A percentile compares a stretch with the other conserved stretches of the same genome.
Conservation (phyloP, 2,113 vertebrate species). For the Poeciliopsis prolifica region DNA sequence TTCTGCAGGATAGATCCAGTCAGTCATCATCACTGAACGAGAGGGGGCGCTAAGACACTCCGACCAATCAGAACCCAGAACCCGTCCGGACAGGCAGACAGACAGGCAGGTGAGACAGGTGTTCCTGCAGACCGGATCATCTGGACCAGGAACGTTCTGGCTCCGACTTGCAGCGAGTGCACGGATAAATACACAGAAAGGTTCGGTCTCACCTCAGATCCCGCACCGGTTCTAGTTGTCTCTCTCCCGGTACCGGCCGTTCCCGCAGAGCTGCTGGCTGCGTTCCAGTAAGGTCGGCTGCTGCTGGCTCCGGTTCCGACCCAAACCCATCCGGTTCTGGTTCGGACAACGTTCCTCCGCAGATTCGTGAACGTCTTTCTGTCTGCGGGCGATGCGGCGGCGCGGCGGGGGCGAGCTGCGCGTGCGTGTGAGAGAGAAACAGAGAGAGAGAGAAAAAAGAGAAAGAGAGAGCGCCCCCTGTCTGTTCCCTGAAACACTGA, state of each 20-base stretch:
- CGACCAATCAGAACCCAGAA: not conserved
- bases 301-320: not conserved
- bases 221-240: conserved; percentile 27
- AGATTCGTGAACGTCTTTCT: conserved; percentile 13
- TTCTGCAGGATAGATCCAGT: not conserved
- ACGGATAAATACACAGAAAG: not conserved
- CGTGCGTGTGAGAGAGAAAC: not conserved
- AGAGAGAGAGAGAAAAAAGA: not conserved
- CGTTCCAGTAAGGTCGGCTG: not conserved
- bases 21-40: too few species aligned
- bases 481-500: too few species aligned
- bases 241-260: not conserved
- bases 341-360: not conserved
- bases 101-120: not conserved
- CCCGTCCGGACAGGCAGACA: not conserved
- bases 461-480: not conserved
- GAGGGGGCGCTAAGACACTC: not conserved
- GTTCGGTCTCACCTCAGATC: conserved; percentile 39
- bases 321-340: not conserved
- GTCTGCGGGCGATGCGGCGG: conserved; percentile 20
- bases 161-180: conserved; percentile 5
- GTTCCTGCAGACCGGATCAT: not conserved
- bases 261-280: conserved; percentile 17
- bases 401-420: conserved; percentile 4
- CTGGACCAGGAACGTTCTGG: not conserved